Base-by-base conservation (phyloP, 2,797 vertebrate genomes). In the Nothura maculosa region DNA sequence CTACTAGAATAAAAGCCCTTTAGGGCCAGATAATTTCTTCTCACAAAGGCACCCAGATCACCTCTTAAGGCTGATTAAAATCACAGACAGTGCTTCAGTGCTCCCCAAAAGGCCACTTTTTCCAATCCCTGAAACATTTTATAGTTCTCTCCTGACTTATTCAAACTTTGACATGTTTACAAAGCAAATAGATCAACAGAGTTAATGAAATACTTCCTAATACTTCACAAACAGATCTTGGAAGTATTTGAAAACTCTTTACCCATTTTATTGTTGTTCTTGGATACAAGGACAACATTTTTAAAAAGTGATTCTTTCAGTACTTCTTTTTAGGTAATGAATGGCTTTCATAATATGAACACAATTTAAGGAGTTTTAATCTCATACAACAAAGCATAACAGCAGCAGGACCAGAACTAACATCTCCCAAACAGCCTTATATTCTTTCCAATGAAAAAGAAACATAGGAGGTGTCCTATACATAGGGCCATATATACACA, bases 401-500 rank as follows among this genome's bases (percentile, higher is more conserved):
- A 3, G 9, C 22, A 86, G 6, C 36, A 81, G 62, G 25, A 62
- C 14, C 5, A 78, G 27, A 68, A 30, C 10, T n/a, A 45, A 6
- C 12, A 38, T 32, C 60, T 68, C 50, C 66, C 50, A 24, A 43
- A 34, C 6, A 43, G 21, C 30, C 30, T 2, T 79, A 21, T 12
- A 45, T 4, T 27, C 14, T 72, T 22, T 20, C 13, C 48, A 78
- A 25, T 21, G n/a, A 62, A 34, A 81, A 47, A 66, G 20, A 9
- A 22, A 19, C 58, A 13, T 6, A 47, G 45, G 5, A 3, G 2
- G 4, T 18, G n/a, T 15, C 21, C 2, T 43, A 0, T 30, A 45
- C 58, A 87, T 64, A 88, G 22, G 12, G 28, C 12, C 18, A 14
- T 21, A 68, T 40, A 14, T 47, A 30, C 19, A 61, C 21, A 89